These are phyloP conservation scores for Cichladusa arquata DNA, from an alignment of 2,113 vertebrate species.

Conservation along the genomic window DNA sequence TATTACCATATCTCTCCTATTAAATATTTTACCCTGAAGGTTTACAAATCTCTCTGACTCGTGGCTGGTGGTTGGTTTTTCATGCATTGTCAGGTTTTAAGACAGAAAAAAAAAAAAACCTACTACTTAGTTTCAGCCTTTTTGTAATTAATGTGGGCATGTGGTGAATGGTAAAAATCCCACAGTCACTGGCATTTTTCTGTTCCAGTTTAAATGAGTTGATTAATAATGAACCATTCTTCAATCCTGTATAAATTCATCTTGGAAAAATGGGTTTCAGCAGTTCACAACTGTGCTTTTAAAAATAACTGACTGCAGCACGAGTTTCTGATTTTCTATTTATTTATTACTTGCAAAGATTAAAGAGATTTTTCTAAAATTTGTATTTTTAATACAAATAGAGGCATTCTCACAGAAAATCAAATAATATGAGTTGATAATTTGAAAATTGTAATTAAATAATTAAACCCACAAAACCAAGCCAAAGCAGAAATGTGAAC, in stretches of 20 bases:
- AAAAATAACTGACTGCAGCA: neutral
- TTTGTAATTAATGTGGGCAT: neutral
- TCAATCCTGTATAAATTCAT: neutral
- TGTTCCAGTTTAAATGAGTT: neutral
- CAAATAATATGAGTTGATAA: no score
- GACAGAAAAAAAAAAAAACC: fast-evolving
- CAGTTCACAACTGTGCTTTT: neutral
- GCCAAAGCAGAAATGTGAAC: neutral
- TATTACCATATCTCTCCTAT: neutral
- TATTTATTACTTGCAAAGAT: neutral
- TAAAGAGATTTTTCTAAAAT: neutral
- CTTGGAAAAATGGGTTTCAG: neutral
- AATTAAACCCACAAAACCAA: neutral
- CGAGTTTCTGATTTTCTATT: neutral
- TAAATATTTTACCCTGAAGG: neutral
- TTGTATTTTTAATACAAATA: neutral
- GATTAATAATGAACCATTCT: neutral
- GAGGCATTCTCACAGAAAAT: neutral
- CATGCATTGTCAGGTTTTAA: neutral
- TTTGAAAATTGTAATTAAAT: no score
- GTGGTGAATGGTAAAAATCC: neutral
- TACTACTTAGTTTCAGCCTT: neutral
- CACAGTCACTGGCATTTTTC: neutral
- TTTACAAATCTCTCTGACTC: neutral
- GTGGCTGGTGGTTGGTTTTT: neutral